A percentile compares a stretch with the other conserved stretches of the same genome.
Conservation (phyloP, 2,888 invertebrate species). For the Oithona nana region DNA sequence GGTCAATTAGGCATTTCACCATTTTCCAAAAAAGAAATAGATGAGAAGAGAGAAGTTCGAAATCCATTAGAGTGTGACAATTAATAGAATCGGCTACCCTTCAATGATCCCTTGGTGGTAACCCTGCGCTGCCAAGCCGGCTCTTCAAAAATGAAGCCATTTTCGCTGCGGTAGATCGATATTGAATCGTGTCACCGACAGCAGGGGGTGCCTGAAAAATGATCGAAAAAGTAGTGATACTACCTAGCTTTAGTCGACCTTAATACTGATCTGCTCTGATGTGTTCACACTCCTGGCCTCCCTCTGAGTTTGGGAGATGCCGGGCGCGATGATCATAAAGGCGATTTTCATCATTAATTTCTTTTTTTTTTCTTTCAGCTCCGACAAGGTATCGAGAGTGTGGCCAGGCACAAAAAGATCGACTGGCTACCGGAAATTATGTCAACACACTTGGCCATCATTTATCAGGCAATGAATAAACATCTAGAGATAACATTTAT, state of each 20-base stretch:
- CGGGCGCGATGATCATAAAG: not conserved
- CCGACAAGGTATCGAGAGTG: too few species aligned
- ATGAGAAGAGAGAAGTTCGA: too few species aligned
- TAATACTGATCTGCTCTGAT: not conserved
- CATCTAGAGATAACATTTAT: too few species aligned
- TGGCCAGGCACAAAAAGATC: not conserved
- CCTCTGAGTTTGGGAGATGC: not conserved
- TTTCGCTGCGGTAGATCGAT: not conserved
- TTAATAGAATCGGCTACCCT: not conserved
- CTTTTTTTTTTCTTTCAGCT: too few species aligned
- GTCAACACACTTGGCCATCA: not conserved
- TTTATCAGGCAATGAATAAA: not conserved
- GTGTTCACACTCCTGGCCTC: not conserved
- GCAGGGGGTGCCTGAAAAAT: not conserved
- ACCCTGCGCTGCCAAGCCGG: not conserved
- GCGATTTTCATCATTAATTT: not conserved
- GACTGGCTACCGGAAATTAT: not conserved
- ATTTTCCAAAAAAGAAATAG: too few species aligned
- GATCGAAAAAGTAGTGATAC: not conserved
- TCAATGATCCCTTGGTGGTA: not conserved
- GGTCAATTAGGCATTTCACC: too few species aligned
- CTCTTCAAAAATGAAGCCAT: not conserved
- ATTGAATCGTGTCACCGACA: too few species aligned
- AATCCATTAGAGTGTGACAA: not conserved
- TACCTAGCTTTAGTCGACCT: not conserved